These are phyloP conservation scores for Anastrepha obliqua DNA, from an alignment of 1,140 invertebrate genomes.

Conservation along the genomic window DNA sequence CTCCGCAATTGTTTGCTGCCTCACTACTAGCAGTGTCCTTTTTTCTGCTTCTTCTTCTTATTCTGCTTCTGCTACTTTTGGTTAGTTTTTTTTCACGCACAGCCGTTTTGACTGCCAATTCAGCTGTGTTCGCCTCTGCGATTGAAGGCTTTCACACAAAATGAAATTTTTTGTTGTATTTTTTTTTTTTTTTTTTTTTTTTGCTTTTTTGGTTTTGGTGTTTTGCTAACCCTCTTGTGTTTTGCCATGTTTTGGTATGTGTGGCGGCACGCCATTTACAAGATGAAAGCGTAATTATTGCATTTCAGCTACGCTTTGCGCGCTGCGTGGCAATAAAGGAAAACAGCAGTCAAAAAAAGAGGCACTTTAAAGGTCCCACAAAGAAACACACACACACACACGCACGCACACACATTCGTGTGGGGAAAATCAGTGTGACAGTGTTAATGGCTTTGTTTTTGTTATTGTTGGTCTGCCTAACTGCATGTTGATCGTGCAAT, in stretches of 20 bases:
- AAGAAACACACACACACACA: background rate
- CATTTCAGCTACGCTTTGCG: background rate
- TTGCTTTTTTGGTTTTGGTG: background rate
- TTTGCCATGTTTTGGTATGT: slow-evolving; percentile 6
- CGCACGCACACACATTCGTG: no score
- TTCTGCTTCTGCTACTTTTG: background rate
- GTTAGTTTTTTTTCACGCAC: background rate
- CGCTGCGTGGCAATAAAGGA: background rate
- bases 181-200: background rate
- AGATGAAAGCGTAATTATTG: slow-evolving; percentile 49
- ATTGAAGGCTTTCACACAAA: background rate
- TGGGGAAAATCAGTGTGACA: background rate
- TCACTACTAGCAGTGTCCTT: background rate
- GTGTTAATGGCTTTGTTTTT: background rate
- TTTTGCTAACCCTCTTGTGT: background rate
- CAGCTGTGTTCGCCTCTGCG: background rate
- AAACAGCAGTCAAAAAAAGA: background rate
- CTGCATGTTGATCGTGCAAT: background rate
- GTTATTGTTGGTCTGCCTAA: background rate
- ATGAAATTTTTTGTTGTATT: background rate
- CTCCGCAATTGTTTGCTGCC: background rate
- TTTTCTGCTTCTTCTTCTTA: background rate
- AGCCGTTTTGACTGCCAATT: slow-evolving; percentile 15
- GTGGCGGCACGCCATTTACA: slow-evolving; percentile 47
- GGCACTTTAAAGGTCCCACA: background rate